Base-by-base conservation (phyloP, 2,113 vertebrate species). In the Pardalotus punctatus region DNA sequence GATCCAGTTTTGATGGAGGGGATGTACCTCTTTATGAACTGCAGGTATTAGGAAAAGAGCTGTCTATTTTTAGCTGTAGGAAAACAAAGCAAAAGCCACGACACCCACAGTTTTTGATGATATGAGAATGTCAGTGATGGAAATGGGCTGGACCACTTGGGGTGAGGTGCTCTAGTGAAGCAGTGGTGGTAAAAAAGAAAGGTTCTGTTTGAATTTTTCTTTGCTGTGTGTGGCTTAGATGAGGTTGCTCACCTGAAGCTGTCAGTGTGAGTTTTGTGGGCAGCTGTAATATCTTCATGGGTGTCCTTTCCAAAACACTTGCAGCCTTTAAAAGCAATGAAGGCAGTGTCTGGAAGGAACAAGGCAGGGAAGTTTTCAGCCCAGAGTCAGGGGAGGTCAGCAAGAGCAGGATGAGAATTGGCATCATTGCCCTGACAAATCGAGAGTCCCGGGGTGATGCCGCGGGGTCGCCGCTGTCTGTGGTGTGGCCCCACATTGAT, bases 401-500 rank as follows among this genome's bases (percentile, higher is more conserved):
- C 42, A 81, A 27, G 20, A 87, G 28, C 43, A 51, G 79, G 65
- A n/a, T 86, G 67, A 74, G 51, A 67, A 74, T 56, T 64, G 43
- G 6, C 48, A 65, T 81, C 60, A 29, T 42, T 61, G 70, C 70
- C 88, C 90, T 73, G 76, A 77, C n/a, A 64, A 78, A 88, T 60
- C 0, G 0, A 71, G 90, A 71, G 67, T 69, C 69, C 25, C 0
- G 0, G 45, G 60, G n/a, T 0, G 6, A 35, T 73, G 90, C 40
- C 70, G 24, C 0, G 0, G 72, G 76, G 19, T 54, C 5, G 1
- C 45, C 0, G 1, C 45, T 51, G 69, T 0, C 64, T 1, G 0
- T n/a, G 60, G 11, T 22, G 36, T 57, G 65, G 12, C 51, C 80
- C 43, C 72, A 40, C 21, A 4, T 18, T 54, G 82, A 66, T 65